Base-by-base conservation (phyloP, 2,888 invertebrate genomes). In the Lumbricus terrestris region DNA sequence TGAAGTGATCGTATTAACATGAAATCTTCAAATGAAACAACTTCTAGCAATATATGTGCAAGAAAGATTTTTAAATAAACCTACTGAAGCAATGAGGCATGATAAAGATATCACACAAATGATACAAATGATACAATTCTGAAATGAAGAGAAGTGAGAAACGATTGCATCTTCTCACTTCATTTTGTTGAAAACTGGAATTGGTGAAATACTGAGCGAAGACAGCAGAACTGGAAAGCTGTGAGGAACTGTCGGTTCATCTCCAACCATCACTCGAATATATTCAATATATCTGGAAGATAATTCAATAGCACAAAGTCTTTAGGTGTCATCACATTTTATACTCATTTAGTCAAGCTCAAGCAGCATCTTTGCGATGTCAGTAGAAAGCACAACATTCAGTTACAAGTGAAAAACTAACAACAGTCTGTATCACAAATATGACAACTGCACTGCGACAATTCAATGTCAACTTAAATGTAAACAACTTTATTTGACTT, bases 111-210 rank as follows among this genome's bases (percentile, higher is more conserved):
- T 69, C 29, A 69, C 29, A 69, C 47, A n/a, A n/a, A 69, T 16
- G 69, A n/a, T n/a, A 69, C 29, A 69, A n/a, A n/a, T 47, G n/a
- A n/a, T n/a, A n/a, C n/a, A n/a, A n/a, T 29, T 69, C n/a, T 29
- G 29, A 69, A 69, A 69, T 69, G n/a, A 29, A 69, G n/a, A 54
- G n/a, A 13, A 69, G n/a, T n/a, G 8, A n/a, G n/a, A 69, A 85
- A 85, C 11, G 16, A 33, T 85, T 34, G 6, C 35, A n/a, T n/a
- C 34, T 3, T 85, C 85, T 85, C 95, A 97, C 97, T 97, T 97
- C 91, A 97, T 96, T 96, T 97, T 97, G 20, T 98, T 99, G 95
- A 98, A 99, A 34, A 98, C 95, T 5, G 99, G 99, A 88, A 98
- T 97, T 0, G 98, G 98, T 93, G 97, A 97, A 93, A 99, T 96